Evolutionary conservation across 2,888 invertebrate species (phyloP).

Genomic region (Arge pagana): DNA sequence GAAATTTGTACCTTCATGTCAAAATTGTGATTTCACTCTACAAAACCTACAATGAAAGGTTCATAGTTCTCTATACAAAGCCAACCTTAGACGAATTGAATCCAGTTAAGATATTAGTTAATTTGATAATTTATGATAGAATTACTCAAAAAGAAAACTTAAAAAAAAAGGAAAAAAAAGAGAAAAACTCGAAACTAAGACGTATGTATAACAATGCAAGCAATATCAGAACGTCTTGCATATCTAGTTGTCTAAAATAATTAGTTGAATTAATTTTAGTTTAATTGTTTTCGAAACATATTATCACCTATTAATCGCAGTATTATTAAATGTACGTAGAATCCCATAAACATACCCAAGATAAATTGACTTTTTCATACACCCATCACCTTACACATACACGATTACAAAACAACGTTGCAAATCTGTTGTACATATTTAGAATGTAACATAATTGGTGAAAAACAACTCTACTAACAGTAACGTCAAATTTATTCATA

Average conservation of each 20-base stretch:
- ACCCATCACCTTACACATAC: constrained; percentile 26
- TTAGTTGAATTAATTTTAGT: constrained; percentile 12
- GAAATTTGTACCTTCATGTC: too few species aligned
- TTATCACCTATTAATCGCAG: constrained; percentile 53
- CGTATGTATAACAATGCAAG: constrained; percentile 32
- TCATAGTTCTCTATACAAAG: constrained; percentile 18
- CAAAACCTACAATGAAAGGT: constrained; percentile 13
- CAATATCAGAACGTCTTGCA: constrained; percentile 42
- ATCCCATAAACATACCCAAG: constrained; percentile 29
- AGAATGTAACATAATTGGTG: constrained; percentile 46
- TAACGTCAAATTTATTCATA: constrained; percentile 54
- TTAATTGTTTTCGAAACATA: constrained; percentile 19
- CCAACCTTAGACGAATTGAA: constrained; percentile 17
- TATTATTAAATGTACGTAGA: constrained; percentile 56
- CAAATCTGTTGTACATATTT: constrained; percentile 56
- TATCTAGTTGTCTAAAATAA: constrained; percentile 24
- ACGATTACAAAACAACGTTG: too few species aligned
- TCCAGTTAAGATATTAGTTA: constrained; percentile 13
- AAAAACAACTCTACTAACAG: constrained; percentile 45
- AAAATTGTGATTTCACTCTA: constrained; percentile 10
- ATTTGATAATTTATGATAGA: constrained; percentile 20
- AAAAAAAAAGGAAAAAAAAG: constrained; percentile 23
- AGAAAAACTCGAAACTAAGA: constrained; percentile 8
- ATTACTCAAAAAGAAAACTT: too few species aligned
- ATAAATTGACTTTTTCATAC: constrained; percentile 20